phyloP scores from a whole-genome alignment of 2,888 invertebrate species.

The Nephrotoma flavescens region DNA sequence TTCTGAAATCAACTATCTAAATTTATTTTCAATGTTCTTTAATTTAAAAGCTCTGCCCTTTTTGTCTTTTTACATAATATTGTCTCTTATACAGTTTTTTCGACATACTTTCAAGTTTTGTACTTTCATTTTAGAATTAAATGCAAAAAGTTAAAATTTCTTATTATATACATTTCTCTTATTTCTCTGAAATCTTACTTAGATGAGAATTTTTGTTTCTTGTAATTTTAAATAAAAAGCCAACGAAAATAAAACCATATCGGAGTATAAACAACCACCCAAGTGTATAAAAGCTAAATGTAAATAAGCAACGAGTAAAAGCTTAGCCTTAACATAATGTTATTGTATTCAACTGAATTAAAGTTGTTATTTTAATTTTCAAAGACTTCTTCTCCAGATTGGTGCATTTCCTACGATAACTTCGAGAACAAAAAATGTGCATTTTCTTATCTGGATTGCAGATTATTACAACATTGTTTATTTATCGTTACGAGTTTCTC shows the following conservation, averaged over 20 bases:
- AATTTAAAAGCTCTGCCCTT: too few species aligned
- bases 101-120: not conserved
- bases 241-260: not conserved
- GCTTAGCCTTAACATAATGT: not conserved
- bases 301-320: not conserved
- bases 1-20: too few species aligned
- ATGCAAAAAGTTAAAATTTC: not conserved
- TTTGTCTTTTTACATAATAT: too few species aligned
- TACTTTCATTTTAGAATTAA: not conserved
- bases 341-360: not conserved
- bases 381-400: not conserved
- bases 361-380: not conserved
- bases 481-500: not conserved
- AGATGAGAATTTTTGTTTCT: not conserved
- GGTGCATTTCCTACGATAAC: not conserved
- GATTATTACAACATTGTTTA: not conserved
- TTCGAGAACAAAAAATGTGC: not conserved
- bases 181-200: not conserved
- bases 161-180: not conserved
- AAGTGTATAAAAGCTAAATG: not conserved
- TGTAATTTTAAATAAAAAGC: not conserved
- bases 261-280: not conserved
- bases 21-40: too few species aligned
- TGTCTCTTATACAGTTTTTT: too few species aligned
- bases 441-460: not conserved